Conservation (phyloP, 1,140 invertebrate species). For the Plodia interpunctella region DNA sequence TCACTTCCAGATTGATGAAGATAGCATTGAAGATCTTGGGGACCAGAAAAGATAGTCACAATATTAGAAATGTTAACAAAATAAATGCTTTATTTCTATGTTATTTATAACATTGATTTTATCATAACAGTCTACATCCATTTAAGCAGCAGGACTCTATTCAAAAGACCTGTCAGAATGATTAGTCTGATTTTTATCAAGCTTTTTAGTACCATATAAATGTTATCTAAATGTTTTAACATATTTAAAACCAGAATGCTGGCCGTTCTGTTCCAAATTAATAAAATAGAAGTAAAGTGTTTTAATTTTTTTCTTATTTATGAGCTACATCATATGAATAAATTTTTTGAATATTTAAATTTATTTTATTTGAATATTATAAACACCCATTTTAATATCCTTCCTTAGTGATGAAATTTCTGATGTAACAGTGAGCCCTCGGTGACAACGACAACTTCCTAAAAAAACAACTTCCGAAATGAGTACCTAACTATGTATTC, state of each 20-base stretch:
- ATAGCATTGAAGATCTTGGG: constrained; percentile 84
- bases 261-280: neutral
- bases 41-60: constrained; percentile 82
- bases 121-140: neutral
- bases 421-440: too few species aligned
- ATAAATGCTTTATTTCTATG: constrained; percentile 25
- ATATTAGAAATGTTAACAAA: constrained; percentile 16
- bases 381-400: too few species aligned
- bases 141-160: neutral
- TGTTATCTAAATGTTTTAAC: neutral
- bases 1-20: constrained; percentile 81
- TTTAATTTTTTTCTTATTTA: constrained; percentile 29
- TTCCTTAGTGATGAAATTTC: too few species aligned
- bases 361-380: neutral
- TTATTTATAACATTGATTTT: constrained; percentile 12
- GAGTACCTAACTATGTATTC: too few species aligned
- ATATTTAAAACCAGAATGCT: neutral
- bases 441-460: too few species aligned
- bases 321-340: constrained; percentile 21
- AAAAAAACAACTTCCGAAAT: too few species aligned
- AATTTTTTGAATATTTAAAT: constrained; percentile 11
- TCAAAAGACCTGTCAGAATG: neutral
- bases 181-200: neutral
- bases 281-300: constrained; percentile 30
- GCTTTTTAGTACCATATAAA: neutral